Evolutionary conservation across 2,113 vertebrate genomes (phyloP).

Genomic region (Salvelinus namaycush): DNA sequence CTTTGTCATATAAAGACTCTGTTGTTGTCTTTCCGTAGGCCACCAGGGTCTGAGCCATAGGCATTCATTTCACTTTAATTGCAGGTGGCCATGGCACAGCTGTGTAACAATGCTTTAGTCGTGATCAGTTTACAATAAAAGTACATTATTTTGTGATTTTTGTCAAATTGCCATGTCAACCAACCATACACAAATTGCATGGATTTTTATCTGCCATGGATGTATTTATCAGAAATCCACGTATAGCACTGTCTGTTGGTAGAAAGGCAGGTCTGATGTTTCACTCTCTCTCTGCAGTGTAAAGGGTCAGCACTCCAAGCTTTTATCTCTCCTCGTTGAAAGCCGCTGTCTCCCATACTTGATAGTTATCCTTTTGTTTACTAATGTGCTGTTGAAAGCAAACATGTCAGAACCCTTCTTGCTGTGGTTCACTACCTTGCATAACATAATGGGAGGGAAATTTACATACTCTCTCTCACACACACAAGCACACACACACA

Average conservation of each 20-base stretch:
- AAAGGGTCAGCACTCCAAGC: slow-evolving; percentile 25
- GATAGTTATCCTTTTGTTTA: slow-evolving; percentile 48
- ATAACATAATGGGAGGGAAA: slow-evolving; percentile 55
- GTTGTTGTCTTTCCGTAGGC: too few relatives aligned
- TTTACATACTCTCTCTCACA: slow-evolving; percentile 40
- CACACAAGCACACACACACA: slow-evolving; percentile 8
- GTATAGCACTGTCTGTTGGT: not conserved
- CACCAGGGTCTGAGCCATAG: too few relatives aligned
- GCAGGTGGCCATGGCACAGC: too few relatives aligned
- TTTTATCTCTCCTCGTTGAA: slow-evolving; percentile 35
- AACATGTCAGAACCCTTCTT: slow-evolving; percentile 60
- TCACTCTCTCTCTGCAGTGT: not conserved
- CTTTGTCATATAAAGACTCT: too few relatives aligned
- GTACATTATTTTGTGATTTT: not conserved
- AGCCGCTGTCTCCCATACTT: slow-evolving; percentile 40
- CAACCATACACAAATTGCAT: not conserved
- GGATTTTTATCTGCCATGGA: slow-evolving; percentile 10
- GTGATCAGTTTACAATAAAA: not conserved
- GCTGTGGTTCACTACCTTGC: slow-evolving; percentile 59
- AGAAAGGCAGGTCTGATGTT: not conserved
- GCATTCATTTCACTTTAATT: too few relatives aligned
- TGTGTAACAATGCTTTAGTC: not conserved
- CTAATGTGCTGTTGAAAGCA: slow-evolving; percentile 67
- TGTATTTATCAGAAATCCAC: not conserved
- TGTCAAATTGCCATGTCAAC: too few relatives aligned